Evolutionary conservation across 2,797 vertebrate genomes (phyloP).

Genomic region (Fundulus diaphanus): DNA sequence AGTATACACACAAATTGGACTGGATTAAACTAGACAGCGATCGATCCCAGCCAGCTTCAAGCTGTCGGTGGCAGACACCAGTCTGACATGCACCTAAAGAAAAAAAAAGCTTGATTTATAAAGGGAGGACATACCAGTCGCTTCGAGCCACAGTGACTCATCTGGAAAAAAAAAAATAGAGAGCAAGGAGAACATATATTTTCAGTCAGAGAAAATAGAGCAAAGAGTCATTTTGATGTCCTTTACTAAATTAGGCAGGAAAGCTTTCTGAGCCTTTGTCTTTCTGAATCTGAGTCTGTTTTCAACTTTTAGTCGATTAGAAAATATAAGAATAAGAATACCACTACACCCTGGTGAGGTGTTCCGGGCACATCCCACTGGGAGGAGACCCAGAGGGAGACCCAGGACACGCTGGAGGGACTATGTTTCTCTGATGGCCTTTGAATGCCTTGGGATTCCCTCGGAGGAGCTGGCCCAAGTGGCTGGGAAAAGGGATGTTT

Average conservation of each 20-base stretch:
- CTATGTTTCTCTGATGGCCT: no score
- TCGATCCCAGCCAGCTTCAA: constrained; percentile 25
- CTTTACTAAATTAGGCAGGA: background rate
- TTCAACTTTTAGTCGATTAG: no score
- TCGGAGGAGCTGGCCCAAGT: no score
- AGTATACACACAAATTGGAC: constrained; percentile 4
- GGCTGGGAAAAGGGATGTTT: no score
- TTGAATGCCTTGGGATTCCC: no score
- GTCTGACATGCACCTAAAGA: constrained; percentile 15
- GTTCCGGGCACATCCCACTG: no score
- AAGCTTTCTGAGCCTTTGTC: background rate
- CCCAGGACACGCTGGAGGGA: no score
- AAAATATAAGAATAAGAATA: no score
- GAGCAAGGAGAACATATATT: background rate
- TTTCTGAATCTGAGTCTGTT: no score
- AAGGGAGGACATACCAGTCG: constrained; percentile 12
- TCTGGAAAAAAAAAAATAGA: background rate
- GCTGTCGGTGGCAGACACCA: constrained; percentile 15
- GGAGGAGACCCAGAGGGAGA: no score
- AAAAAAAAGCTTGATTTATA: constrained; percentile 18
- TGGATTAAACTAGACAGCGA: constrained; percentile 14
- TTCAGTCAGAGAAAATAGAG: background rate
- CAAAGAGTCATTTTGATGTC: background rate
- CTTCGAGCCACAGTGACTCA: constrained; percentile 22
- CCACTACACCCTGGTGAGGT: no score